These are phyloP conservation scores for Pheosia tremula DNA, from an alignment of 2,888 invertebrate species.

Conservation along the genomic window DNA sequence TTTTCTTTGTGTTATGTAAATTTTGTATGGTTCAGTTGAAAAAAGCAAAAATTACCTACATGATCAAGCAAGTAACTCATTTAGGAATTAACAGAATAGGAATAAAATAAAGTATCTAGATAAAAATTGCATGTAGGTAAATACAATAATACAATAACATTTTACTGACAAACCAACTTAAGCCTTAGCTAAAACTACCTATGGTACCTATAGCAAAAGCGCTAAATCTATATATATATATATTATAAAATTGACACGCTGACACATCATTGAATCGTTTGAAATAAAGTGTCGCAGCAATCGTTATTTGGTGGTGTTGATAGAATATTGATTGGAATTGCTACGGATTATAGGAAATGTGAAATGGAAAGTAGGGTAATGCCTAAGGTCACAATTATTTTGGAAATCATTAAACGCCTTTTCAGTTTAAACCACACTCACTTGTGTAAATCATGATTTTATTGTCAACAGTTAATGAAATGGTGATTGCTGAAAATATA, in stretches of 20 bases:
- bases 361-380: background rate
- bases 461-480: no score
- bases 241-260: conserved; percentile 47
- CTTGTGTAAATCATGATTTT: no score
- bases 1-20: conserved; percentile 3
- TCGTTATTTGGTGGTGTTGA: background rate
- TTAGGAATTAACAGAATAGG: no score
- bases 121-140: no score
- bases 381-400: background rate
- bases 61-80: background rate
- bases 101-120: no score
- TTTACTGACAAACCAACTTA: no score
- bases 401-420: background rate
- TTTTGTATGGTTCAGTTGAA: background rate
- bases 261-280: conserved; percentile 13
- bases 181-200: no score
- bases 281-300: conserved; percentile 21
- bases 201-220: background rate
- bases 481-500: no score
- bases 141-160: no score
- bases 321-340: background rate
- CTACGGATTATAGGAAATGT: background rate
- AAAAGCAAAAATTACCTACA: background rate
- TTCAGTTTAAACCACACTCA: no score
- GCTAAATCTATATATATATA: no score